Evolutionary conservation across 2,888 invertebrate species (phyloP).

Genomic region (Drosophila anceps): DNA sequence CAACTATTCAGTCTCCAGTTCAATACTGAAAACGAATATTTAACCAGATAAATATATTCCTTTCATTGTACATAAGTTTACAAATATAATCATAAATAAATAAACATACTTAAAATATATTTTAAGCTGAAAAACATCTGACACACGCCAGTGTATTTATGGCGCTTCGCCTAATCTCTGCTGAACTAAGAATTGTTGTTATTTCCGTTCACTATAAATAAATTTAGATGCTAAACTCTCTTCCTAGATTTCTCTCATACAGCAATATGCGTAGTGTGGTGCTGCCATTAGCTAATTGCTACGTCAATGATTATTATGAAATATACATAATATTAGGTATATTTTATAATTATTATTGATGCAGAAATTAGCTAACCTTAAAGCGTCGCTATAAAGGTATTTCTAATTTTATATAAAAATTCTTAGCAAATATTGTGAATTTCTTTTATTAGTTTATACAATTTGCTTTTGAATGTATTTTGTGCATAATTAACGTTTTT

Average conservation of each 20-base stretch:
- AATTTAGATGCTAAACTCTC: not conserved
- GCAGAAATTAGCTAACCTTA: not conserved
- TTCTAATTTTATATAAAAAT: too few species aligned
- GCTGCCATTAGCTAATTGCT: too few species aligned
- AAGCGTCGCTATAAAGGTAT: not conserved
- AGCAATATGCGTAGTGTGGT: not conserved
- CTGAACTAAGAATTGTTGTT: not conserved
- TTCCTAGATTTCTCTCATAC: not conserved
- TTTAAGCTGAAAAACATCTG: not conserved
- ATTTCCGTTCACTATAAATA: not conserved
- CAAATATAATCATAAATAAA: not conserved
- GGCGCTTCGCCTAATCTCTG: not conserved
- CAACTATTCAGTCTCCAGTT: too few species aligned
- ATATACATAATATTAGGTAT: not conserved
- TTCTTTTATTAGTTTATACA: conserved; percentile 49
- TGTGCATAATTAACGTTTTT: conserved; percentile 44
- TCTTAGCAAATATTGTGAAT: conserved; percentile 2
- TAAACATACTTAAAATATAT: not conserved
- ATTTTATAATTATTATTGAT: not conserved
- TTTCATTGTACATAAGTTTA: too few species aligned
- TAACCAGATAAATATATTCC: too few species aligned
- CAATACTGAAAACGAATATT: too few species aligned
- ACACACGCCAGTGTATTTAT: not conserved
- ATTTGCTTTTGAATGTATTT: conserved; percentile 53
- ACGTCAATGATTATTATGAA: too few species aligned